These are phyloP conservation scores for Gisinianus flammeolus DNA, from an alignment of 2,888 invertebrate species.

Conservation along the genomic window DNA sequence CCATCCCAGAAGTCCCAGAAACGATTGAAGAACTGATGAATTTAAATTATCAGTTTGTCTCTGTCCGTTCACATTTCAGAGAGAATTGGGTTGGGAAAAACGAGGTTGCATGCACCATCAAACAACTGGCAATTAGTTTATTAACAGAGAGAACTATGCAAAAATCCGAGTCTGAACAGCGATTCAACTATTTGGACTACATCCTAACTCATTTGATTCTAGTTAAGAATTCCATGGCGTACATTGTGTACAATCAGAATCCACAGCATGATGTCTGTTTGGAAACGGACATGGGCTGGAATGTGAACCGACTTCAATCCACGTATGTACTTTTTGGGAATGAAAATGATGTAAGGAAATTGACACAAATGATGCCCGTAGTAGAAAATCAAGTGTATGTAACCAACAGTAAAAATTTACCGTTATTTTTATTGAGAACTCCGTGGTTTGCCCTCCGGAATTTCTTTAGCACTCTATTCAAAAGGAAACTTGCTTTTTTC, in stretches of 20 bases:
- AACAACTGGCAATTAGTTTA: not conserved
- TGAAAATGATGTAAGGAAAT: not conserved
- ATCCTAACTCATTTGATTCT: not conserved
- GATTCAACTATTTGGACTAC: not conserved
- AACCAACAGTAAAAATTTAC: not conserved
- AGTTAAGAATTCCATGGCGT: not conserved
- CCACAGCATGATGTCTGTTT: not conserved
- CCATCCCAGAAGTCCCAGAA: constrained; percentile 18
- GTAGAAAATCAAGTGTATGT: not conserved
- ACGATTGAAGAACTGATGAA: constrained; percentile 8
- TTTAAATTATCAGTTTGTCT: not conserved
- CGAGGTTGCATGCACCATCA: constrained; percentile 5
- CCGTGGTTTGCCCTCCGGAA: constrained; percentile 19
- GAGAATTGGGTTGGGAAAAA: constrained; percentile 20
- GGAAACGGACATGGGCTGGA: constrained; percentile 6
- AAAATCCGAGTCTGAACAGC: not conserved
- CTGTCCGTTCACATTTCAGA: constrained; percentile 2
- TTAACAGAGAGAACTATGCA: not conserved
- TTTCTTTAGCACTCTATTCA: constrained; percentile 18
- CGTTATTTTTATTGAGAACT: constrained; percentile 15
- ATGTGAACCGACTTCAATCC: not conserved
- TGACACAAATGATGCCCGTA: constrained; percentile 4
- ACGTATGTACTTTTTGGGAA: constrained; percentile 23
- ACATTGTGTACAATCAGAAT: constrained; percentile 2
- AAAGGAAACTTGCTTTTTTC: not conserved